Evolutionary conservation across 2,113 vertebrate species (phyloP).

Genomic region (Misgurnus mizolepis): DNA sequence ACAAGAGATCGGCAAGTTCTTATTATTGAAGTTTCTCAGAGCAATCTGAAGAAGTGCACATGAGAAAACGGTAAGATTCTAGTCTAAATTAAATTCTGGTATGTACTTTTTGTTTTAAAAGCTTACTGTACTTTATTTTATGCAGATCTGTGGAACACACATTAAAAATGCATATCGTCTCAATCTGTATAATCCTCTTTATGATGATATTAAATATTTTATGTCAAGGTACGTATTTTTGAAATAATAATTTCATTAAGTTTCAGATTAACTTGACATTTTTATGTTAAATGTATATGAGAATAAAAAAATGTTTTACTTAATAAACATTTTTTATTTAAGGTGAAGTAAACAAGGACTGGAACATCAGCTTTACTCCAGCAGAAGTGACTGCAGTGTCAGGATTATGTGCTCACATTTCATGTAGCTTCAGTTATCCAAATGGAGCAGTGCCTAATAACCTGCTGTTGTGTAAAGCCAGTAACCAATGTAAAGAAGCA

Average conservation of each 20-base stretch:
- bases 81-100: no score
- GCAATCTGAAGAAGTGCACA: not conserved
- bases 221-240: not conserved
- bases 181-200: not conserved
- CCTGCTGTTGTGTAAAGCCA: not conserved
- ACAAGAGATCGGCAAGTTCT: not conserved
- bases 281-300: no score
- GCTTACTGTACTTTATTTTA: not conserved
- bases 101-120: not conserved
- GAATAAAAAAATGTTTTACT: no score
- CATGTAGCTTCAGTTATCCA: not conserved
- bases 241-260: not conserved
- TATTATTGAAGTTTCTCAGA: no score
- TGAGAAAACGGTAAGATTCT: no score
- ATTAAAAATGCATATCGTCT: not conserved
- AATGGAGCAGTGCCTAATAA: fast-evolving
- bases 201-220: not conserved
- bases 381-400: not conserved
- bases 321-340: not conserved
- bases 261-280: no score
- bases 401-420: constrained; percentile 4
- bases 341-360: fast-evolving
- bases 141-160: constrained; percentile 10
- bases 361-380: not conserved
- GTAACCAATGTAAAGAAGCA: fast-evolving